phyloP scores from a whole-genome alignment of 1,140 invertebrate species.

The Drosophila lacertosa region DNA sequence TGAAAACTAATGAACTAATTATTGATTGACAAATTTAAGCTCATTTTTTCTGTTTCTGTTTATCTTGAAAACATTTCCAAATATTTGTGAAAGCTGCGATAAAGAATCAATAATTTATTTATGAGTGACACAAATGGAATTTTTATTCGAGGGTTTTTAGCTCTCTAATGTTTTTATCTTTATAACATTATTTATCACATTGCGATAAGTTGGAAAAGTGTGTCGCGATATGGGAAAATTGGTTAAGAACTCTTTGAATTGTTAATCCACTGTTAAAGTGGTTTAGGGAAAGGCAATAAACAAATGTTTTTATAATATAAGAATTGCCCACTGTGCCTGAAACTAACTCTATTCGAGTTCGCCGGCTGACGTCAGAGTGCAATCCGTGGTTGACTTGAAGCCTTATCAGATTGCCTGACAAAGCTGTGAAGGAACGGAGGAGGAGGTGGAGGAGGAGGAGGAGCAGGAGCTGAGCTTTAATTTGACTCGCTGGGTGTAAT shows the following conservation, averaged over 20 bases:
- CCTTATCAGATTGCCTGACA: conserved; percentile 63
- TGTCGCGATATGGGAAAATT: background rate
- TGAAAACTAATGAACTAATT: too few relatives aligned
- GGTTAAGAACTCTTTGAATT: too few relatives aligned
- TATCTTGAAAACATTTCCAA: too few relatives aligned
- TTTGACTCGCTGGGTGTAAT: conserved; percentile 53
- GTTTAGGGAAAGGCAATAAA: background rate
- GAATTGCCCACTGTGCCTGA: conserved; percentile 6
- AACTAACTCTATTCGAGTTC: too few relatives aligned
- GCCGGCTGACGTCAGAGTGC: conserved; percentile 37
- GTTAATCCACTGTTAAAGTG: background rate
- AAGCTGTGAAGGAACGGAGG: too few relatives aligned
- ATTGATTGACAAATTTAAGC: too few relatives aligned
- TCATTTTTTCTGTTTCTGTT: too few relatives aligned
- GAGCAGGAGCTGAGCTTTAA: conserved; percentile 12
- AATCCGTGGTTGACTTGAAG: conserved; percentile 33
- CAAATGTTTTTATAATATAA: too few relatives aligned
- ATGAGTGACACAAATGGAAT: conserved; percentile 3
- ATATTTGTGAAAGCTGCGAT: too few relatives aligned
- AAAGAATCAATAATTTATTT: too few relatives aligned
- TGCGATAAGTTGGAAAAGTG: background rate
- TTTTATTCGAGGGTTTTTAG: background rate
- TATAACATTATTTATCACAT: background rate
- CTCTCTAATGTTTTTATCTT: background rate
- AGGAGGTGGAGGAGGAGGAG: too few relatives aligned